Conservation (phyloP, 2,888 invertebrate genomes). For the Hartigia nigra region DNA sequence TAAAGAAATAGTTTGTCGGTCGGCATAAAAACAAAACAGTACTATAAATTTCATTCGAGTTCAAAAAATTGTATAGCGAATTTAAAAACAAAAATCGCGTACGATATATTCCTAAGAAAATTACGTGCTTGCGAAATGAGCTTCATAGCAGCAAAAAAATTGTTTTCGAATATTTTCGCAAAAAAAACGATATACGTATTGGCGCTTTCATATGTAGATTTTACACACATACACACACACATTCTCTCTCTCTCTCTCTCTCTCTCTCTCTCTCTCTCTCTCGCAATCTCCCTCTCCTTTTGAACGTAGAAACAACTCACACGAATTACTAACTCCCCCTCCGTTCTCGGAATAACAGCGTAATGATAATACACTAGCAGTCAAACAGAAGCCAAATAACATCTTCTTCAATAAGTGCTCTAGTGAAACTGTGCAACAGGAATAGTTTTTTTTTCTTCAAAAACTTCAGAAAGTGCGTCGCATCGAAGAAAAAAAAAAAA, state of each 20-base stretch:
- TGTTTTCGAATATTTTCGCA: not conserved
- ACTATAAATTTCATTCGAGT: not conserved
- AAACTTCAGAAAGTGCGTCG: not conserved
- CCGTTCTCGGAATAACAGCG: slow-evolving; percentile 32
- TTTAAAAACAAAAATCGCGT: not conserved
- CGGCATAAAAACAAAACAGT: not conserved
- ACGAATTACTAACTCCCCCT: not conserved
- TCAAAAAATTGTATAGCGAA: not conserved
- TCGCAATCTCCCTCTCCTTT: not conserved
- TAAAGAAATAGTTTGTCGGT: not conserved
- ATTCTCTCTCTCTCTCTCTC: not conserved
- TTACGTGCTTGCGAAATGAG: not conserved
- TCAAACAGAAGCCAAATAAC: slow-evolving; percentile 45
- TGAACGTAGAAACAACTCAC: not conserved
- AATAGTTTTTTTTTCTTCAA: slow-evolving; percentile 40
- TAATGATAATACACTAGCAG: slow-evolving; percentile 40
- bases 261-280: not conserved
- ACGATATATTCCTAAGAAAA: not conserved
- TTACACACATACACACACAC: not conserved
- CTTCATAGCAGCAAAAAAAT: not conserved
- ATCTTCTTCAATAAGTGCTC: slow-evolving; percentile 43
- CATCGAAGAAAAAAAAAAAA: not conserved
- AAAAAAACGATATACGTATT: not conserved
- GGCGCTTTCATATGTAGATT: not conserved
- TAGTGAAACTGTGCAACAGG: slow-evolving; percentile 49